Evolutionary conservation across 2,888 invertebrate species (phyloP).

Genomic region (Brenthis ino): DNA sequence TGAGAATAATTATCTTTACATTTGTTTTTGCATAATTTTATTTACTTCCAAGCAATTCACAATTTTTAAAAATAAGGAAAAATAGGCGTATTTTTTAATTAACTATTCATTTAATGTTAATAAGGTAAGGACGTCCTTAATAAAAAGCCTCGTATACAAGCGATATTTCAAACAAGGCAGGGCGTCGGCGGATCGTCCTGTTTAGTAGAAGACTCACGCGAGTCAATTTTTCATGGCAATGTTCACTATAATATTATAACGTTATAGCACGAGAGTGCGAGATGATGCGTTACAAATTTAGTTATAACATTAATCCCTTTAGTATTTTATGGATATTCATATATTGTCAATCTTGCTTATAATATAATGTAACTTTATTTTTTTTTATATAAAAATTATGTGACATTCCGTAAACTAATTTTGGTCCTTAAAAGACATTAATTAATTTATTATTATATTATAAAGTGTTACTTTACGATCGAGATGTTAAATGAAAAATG

Average conservation of each 20-base stretch:
- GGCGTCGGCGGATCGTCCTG: constrained; percentile 29
- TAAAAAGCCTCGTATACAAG: constrained; percentile 31
- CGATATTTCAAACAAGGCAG: constrained; percentile 34
- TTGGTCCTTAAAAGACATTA: no score
- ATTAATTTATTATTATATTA: no score
- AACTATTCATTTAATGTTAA: constrained; percentile 26
- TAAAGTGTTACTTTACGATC: no score
- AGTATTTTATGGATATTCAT: no score
- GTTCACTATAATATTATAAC: constrained; percentile 41
- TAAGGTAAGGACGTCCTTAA: constrained; percentile 21
- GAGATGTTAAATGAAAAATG: no score
- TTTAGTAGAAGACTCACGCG: constrained; percentile 46
- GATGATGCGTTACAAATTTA: constrained; percentile 34
- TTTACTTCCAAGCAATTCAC: constrained; percentile 1
- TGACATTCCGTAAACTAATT: no score
- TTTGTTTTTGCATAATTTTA: background rate
- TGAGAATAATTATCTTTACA: background rate
- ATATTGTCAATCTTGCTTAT: no score
- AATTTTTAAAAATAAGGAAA: background rate
- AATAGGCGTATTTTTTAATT: constrained; percentile 21
- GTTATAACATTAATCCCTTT: constrained; percentile 35
- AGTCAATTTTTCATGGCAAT: constrained; percentile 50
- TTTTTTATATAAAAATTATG: no score
- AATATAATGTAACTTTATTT: no score
- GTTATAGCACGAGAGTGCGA: constrained; percentile 34